phyloP scores from a whole-genome alignment of 2,888 invertebrate genomes.

The Hyalella azteca region DNA sequence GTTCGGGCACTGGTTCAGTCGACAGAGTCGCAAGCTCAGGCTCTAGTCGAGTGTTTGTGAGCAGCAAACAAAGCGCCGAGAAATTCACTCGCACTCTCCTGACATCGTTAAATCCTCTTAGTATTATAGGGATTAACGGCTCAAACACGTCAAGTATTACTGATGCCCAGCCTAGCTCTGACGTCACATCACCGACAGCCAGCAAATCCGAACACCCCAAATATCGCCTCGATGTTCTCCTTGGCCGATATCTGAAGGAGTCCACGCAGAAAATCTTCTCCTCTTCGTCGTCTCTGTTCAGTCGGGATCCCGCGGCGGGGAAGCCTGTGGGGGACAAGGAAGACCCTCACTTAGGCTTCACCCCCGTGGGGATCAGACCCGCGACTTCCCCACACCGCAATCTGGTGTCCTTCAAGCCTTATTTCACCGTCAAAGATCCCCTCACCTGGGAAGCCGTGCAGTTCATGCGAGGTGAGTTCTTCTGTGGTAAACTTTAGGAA shows the following conservation, averaged over 20 bases:
- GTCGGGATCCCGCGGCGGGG: background rate
- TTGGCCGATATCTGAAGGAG: slow-evolving; percentile 3
- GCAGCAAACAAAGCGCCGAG: background rate
- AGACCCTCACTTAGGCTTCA: slow-evolving; percentile 37
- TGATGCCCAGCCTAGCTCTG: background rate
- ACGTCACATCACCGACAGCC: no score
- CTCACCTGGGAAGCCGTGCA: slow-evolving; percentile 58
- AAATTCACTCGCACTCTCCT: background rate
- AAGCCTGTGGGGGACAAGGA: background rate
- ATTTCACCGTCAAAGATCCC: slow-evolving; percentile 49
- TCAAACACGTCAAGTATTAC: background rate
- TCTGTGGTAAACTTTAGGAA: no score
- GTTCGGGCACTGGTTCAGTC: no score
- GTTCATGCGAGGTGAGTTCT: slow-evolving; percentile 59
- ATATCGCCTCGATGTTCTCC: background rate
- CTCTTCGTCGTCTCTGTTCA: slow-evolving; percentile 1
- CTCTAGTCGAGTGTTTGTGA: background rate
- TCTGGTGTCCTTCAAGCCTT: slow-evolving; percentile 46
- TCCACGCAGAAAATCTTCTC: slow-evolving; percentile 26
- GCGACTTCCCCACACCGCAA: background rate
- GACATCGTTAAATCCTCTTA: background rate
- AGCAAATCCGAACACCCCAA: background rate
- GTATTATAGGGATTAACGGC: background rate
- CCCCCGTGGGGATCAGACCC: slow-evolving; percentile 42
- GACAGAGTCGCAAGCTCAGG: no score